These are phyloP conservation scores for Hyppa rectilinea DNA, from an alignment of 2,888 invertebrate genomes.

Conservation along the genomic window DNA sequence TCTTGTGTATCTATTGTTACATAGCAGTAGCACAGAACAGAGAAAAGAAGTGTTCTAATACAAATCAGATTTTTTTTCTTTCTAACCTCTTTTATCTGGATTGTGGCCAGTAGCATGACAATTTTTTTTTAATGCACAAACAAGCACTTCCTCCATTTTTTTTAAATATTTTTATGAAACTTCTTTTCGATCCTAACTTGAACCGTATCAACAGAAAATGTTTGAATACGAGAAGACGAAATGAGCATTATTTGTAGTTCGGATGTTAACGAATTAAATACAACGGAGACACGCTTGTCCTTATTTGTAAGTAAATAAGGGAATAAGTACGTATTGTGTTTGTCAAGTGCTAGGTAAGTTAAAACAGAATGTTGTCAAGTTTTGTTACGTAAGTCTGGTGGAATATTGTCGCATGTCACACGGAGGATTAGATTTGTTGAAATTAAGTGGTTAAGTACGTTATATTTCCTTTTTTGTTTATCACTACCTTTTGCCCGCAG, in stretches of 20 bases:
- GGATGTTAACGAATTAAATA: constrained; percentile 46
- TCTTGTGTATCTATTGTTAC: too few relatives aligned
- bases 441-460: neutral
- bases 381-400: neutral
- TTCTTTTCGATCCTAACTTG: constrained; percentile 1
- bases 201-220: neutral
- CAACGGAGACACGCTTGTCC: constrained; percentile 3
- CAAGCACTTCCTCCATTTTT: too few relatives aligned
- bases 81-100: too few relatives aligned
- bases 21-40: too few relatives aligned
- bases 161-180: too few relatives aligned
- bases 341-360: constrained; percentile 4
- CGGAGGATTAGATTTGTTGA: neutral
- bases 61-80: too few relatives aligned
- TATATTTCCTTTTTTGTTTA: neutral
- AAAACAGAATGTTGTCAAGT: neutral
- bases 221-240: constrained; percentile 32
- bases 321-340: constrained; percentile 3
- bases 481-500: too few relatives aligned
- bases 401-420: neutral
- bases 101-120: too few relatives aligned
- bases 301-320: constrained; percentile 34
- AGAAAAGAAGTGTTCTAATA: too few relatives aligned
- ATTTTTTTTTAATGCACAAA: too few relatives aligned
- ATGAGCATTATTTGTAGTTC: constrained; percentile 41